phyloP scores from a whole-genome alignment of 2,888 invertebrate genomes.

The Mimachlamys varia region DNA sequence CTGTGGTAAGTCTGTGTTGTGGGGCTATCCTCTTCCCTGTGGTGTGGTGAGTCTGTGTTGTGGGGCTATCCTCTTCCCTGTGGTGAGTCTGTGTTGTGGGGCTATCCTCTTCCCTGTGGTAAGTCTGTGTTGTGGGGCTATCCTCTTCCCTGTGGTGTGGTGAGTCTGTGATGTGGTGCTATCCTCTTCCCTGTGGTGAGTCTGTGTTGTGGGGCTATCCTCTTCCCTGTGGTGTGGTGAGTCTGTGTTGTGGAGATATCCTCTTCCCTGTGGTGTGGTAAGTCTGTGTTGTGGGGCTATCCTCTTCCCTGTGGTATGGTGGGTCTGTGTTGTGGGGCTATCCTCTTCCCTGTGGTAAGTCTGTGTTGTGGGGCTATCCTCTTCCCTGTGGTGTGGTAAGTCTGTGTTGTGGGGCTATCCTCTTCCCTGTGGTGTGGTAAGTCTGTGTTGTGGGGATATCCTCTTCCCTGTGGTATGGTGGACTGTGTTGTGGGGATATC shows the following conservation, averaged over 20 bases:
- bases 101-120: slow-evolving; percentile 98
- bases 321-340: slow-evolving; percentile 98
- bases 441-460: slow-evolving; percentile 97
- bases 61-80: slow-evolving; percentile 97
- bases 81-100: slow-evolving; percentile 97
- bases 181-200: too few species aligned
- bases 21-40: slow-evolving; percentile 98
- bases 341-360: slow-evolving; percentile 98
- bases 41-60: too few species aligned
- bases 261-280: slow-evolving; percentile 98
- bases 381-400: too few species aligned
- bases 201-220: too few species aligned
- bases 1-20: slow-evolving; percentile 99
- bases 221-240: slow-evolving; percentile 97
- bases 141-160: slow-evolving; percentile 94
- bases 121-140: too few species aligned
- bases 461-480: slow-evolving; percentile 94
- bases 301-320: too few species aligned
- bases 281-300: too few species aligned
- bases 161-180: slow-evolving; percentile 97
- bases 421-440: too few species aligned
- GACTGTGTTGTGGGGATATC: slow-evolving; percentile 96
- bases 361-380: slow-evolving; percentile 97
- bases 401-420: slow-evolving; percentile 97
- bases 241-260: slow-evolving; percentile 91